Conservation (phyloP, 2,113 vertebrate species). For the Sturnus vulgaris region DNA sequence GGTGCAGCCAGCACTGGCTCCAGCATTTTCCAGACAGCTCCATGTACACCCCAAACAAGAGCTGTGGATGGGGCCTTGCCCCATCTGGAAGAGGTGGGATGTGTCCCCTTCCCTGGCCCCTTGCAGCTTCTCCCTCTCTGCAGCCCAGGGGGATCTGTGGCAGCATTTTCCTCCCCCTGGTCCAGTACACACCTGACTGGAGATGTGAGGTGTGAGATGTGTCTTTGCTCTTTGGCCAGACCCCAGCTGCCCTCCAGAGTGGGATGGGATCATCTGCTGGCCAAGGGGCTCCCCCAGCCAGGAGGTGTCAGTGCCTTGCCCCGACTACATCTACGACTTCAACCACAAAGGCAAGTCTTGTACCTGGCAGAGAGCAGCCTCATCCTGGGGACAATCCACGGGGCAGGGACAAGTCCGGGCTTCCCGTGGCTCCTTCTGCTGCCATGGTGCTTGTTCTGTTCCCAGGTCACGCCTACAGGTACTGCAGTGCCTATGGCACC, state of each 20-base stretch:
- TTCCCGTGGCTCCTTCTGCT: rapidly evolving
- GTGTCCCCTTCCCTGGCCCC: not conserved
- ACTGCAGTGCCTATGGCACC: conserved; percentile 75
- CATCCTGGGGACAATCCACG: rapidly evolving
- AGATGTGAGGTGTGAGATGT: not conserved
- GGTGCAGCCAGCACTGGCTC: not conserved
- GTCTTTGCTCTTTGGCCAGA: conserved; percentile 61
- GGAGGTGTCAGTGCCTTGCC: conserved; percentile 80
- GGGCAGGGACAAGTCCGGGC: not conserved
- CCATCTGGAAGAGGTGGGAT: not conserved
- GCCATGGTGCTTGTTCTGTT: not conserved
- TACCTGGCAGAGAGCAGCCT: rapidly evolving
- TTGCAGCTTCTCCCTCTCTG: not conserved
- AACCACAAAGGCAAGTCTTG: conserved; percentile 80
- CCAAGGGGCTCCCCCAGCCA: conserved; percentile 74
- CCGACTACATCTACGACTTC: conserved; percentile 90
- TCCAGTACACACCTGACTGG: not conserved
- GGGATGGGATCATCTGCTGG: conserved; percentile 93
- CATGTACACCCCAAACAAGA: rapidly evolving
- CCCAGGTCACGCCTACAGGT: conserved; percentile 83
- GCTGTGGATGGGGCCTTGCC: not conserved
- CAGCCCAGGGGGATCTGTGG: not conserved
- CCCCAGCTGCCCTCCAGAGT: conserved; percentile 79
- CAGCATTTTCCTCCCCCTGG: rapidly evolving
- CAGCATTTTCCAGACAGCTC: not conserved